Base-by-base conservation (phyloP, 2,888 invertebrate genomes). In the Drosophila robusta region DNA sequence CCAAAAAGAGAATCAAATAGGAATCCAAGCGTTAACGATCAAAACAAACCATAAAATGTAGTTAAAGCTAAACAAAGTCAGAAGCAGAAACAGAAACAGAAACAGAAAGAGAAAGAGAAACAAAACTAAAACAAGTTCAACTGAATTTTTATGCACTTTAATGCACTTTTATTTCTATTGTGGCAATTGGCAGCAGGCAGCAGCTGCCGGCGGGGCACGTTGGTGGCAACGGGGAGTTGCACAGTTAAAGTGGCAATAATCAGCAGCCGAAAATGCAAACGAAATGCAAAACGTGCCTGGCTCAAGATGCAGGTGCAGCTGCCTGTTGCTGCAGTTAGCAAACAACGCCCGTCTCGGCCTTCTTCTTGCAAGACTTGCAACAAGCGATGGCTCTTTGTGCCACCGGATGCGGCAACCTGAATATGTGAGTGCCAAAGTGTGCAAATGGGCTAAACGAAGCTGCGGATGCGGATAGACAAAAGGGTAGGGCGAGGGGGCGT, bases 191-290 rank as follows among this genome's bases (percentile, higher is more conserved):
- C 44, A 24, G 44, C 18, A 22, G 16, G 26, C 56, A 56, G 51
- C 56, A 62, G 42, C 55, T 1, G 4, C 0, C 12, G 14, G 11
- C 11, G 18, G 8, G 8, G 5, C 8, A 14, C 0, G 14, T 12
- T 0, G 22, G 6, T n/a, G 5, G 24, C n/a, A n/a, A 32, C 1
- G 8, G 8, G 24, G 39, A 22, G 55, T 44, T 50, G 70, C 74
- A 61, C 86, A 69, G 75, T 64, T 68, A 75, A 80, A 83, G 72
- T 88, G 80, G 70, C 87, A 75, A 83, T 83, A 83, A 86, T 71
- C 77, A 80, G 65, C 66, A 83, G 52, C 66, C 66, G 16, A 82
- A 87, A 84, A 87, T 87, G 85, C 87, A 84, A 82, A 85, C 75
- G 79, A 78, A 80, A 84, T 87, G 69, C 87, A 75, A 65, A 80